A percentile compares a stretch with the other conserved stretches of the same genome.
Evolutionary conservation across 2,113 vertebrate species (phyloP).

Genomic region (Eurystomus gularis): DNA sequence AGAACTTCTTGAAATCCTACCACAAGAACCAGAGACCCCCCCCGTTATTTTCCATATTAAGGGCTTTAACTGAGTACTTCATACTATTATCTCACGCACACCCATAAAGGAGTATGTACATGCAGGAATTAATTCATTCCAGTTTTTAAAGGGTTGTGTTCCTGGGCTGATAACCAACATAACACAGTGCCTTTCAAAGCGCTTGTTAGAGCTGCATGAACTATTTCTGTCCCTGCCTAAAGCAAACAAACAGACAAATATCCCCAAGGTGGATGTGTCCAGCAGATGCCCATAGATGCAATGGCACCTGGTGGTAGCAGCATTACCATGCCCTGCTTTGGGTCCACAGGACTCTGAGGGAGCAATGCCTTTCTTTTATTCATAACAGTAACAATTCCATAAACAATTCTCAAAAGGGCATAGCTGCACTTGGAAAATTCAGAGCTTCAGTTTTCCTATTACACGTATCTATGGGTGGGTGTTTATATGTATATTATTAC

Average conservation of each 20-base stretch:
- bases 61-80: background rate
- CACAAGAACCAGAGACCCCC: background rate
- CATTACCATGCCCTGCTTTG: background rate
- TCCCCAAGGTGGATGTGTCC: too few species aligned
- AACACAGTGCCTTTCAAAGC: background rate
- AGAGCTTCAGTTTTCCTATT: background rate
- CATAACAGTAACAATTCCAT: background rate
- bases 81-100: background rate
- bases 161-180: background rate
- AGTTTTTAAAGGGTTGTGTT: background rate
- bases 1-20: background rate
- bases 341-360: rapidly evolving
- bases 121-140: background rate
- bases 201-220: background rate
- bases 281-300: background rate
- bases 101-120: background rate
- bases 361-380: background rate
- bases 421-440: background rate
- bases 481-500: background rate
- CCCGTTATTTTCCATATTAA: background rate
- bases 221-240: background rate
- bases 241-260: background rate
- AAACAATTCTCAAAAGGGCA: background rate
- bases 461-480: background rate
- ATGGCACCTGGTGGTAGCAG: rapidly evolving